Evolutionary conservation across 2,113 vertebrate genomes (phyloP).

Genomic region (Rhinopithecus roxellana): DNA sequence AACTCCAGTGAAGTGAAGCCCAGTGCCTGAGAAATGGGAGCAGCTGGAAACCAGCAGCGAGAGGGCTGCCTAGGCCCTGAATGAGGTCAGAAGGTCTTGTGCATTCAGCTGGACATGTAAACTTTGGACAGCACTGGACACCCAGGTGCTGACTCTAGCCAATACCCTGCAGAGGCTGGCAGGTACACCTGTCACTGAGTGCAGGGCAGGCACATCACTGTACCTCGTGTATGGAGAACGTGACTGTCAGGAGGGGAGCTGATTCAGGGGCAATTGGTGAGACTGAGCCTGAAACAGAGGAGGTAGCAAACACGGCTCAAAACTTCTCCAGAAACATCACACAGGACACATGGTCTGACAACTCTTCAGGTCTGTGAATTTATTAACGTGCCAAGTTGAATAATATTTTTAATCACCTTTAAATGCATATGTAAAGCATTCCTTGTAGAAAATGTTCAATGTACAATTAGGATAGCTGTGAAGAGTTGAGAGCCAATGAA

Average conservation of each 20-base stretch:
- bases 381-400: too few species aligned
- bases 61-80: neutral
- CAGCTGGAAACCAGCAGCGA: neutral
- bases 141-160: neutral
- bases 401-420: neutral
- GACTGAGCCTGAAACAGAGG: neutral
- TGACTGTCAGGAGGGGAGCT: too few species aligned
- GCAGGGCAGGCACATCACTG: rapidly evolving
- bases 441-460: neutral
- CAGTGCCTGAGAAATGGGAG: neutral
- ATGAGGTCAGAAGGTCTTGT: neutral
- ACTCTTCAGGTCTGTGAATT: neutral
- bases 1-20: too few species aligned
- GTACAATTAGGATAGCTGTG: neutral
- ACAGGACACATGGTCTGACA: neutral
- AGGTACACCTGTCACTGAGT: neutral
- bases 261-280: rapidly evolving
- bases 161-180: neutral
- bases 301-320: neutral
- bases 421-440: neutral
- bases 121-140: neutral
- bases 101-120: neutral
- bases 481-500: too few species aligned
- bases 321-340: rapidly evolving
- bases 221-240: too few species aligned